These are phyloP conservation scores for Hyposoter didymator DNA, from an alignment of 2,888 invertebrate genomes.

Conservation along the genomic window DNA sequence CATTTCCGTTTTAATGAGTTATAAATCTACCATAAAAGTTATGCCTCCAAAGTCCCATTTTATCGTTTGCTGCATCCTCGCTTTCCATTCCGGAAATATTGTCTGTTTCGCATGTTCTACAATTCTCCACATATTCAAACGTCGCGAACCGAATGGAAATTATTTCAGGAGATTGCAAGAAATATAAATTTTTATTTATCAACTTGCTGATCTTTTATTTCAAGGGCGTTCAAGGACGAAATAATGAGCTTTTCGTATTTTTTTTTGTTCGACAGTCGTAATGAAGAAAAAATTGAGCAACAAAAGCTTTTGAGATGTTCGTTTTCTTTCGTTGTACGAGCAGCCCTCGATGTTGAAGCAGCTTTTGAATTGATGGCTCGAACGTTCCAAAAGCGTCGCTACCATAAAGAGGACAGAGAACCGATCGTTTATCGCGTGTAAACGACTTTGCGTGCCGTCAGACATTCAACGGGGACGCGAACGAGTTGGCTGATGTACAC, in stretches of 20 bases:
- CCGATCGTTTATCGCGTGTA: conserved; percentile 59
- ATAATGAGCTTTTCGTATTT: not conserved
- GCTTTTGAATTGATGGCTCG: conserved; percentile 47
- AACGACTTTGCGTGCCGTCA: conserved; percentile 67
- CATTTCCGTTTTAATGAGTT: conserved; percentile 2
- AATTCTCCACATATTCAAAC: not conserved
- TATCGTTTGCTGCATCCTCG: not conserved
- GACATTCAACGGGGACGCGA: conserved; percentile 42
- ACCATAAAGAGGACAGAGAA: conserved; percentile 6
- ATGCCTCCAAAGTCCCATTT: not conserved
- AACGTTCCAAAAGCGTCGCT: not conserved
- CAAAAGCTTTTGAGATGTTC: conserved; percentile 31
- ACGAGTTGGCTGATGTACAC: conserved; percentile 37
- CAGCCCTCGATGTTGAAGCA: conserved; percentile 21
- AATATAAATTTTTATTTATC: not conserved
- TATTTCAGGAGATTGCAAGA: not conserved
- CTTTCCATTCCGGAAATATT: not conserved
- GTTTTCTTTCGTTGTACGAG: conserved; percentile 14
- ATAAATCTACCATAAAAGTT: conserved; percentile 12
- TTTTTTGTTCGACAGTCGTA: not conserved
- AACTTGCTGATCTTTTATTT: not conserved
- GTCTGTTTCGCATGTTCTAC: not conserved
- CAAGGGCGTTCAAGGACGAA: not conserved
- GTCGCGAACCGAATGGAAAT: not conserved
- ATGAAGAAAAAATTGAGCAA: not conserved